Evolutionary conservation across 1,140 invertebrate species (phyloP).

Genomic region (Solenopsis fugax): DNA sequence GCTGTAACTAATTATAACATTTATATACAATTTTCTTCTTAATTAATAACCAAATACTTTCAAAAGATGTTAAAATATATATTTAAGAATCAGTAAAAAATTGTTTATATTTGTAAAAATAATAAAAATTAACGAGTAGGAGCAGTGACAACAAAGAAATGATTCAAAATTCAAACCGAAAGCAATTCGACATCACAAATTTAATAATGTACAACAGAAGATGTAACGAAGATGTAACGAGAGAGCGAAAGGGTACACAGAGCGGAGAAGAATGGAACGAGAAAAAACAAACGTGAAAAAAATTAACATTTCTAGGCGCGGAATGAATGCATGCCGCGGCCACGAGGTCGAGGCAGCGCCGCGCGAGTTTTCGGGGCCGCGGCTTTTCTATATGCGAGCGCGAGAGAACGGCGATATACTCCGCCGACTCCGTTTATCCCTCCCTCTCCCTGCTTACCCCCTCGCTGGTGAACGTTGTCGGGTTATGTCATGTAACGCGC

Average conservation of each 20-base stretch:
- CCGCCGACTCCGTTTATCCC: too few relatives aligned
- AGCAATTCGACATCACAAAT: too few relatives aligned
- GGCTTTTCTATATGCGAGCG: slow-evolving; percentile 27
- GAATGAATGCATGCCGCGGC: not conserved
- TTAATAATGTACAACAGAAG: too few relatives aligned
- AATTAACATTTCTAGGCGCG: not conserved
- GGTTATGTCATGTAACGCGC: slow-evolving; percentile 78
- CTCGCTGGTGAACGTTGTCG: slow-evolving; percentile 65
- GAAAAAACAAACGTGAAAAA: not conserved
- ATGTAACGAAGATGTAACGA: not conserved
- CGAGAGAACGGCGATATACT: slow-evolving; percentile 45
- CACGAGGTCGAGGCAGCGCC: not conserved
- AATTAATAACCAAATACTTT: too few relatives aligned
- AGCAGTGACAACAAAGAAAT: too few relatives aligned
- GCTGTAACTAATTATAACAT: too few relatives aligned
- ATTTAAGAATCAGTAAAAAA: too few relatives aligned
- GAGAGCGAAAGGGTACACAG: not conserved
- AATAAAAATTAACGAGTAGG: too few relatives aligned
- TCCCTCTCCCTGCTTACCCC: rapidly evolving
- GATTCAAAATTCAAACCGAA: too few relatives aligned
- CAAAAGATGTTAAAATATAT: too few relatives aligned
- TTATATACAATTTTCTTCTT: too few relatives aligned
- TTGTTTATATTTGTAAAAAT: too few relatives aligned
- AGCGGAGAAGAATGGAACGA: not conserved
- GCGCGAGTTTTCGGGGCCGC: not conserved